These are phyloP conservation scores for Cryptus viduatorius DNA, from an alignment of 2,888 invertebrate genomes.

Conservation along the genomic window DNA sequence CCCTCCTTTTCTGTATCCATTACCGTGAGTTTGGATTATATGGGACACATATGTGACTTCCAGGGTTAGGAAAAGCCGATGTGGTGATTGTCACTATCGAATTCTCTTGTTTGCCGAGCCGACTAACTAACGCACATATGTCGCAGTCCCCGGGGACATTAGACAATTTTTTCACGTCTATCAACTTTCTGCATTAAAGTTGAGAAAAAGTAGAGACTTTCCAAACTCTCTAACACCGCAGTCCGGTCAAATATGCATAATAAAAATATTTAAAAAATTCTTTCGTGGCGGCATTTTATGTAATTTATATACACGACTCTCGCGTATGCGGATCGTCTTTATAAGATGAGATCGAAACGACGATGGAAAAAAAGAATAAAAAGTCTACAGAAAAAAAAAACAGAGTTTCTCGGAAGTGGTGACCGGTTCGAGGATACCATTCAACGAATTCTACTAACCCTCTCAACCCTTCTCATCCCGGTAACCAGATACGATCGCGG, in stretches of 20 bases:
- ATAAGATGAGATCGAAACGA: background rate
- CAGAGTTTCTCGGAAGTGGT: background rate
- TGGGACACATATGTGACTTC: constrained; percentile 6
- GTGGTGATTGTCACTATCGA: constrained; percentile 1
- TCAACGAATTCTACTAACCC: background rate
- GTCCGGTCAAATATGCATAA: background rate
- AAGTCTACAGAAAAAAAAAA: background rate
- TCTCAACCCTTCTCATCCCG: background rate
- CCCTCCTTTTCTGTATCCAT: background rate
- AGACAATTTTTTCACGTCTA: background rate
- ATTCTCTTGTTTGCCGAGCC: constrained; percentile 29
- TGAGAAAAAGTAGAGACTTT: background rate
- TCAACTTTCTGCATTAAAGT: background rate
- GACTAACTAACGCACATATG: background rate
- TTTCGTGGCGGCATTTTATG: background rate
- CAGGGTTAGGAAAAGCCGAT: background rate
- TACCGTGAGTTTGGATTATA: constrained; percentile 11
- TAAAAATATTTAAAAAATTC: background rate
- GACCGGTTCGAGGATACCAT: background rate
- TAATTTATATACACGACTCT: background rate
- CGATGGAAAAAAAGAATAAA: background rate
- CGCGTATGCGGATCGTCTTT: background rate
- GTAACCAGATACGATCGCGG: background rate
- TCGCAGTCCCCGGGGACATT: background rate
- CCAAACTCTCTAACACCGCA: background rate